phyloP scores from a whole-genome alignment of 2,113 vertebrate species.

The Noctilio leporinus region DNA sequence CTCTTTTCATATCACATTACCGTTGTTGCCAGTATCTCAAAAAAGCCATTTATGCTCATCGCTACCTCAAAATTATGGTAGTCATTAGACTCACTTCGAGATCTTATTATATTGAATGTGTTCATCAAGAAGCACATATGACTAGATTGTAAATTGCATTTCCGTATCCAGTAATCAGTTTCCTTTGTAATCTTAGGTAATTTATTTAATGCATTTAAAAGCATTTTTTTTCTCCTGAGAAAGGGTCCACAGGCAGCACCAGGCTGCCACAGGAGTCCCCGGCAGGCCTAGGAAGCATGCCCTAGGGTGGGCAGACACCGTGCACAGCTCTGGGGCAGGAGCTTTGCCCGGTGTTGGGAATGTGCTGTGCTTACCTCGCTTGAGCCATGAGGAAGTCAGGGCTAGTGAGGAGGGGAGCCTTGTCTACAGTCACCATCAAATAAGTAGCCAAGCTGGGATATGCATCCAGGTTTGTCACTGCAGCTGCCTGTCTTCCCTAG shows the following conservation, averaged over 20 bases:
- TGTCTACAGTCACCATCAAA: not conserved
- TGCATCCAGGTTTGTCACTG: not conserved
- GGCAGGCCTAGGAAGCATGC: not conserved
- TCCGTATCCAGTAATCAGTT: conserved; percentile 1
- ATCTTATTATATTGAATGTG: conserved; percentile 22
- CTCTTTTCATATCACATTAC: conserved; percentile 16
- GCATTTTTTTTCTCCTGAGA: not conserved
- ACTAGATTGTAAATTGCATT: conserved; percentile 1
- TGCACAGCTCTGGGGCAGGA: not conserved
- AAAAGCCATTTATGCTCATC: conserved; percentile 13
- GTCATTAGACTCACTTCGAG: conserved; percentile 18
- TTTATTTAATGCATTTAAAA: conserved; percentile 3
- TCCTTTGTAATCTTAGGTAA: conserved; percentile 36
- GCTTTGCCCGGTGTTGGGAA: not conserved
- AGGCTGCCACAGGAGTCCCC: not conserved
- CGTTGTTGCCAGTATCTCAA: conserved; percentile 21
- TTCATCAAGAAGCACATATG: conserved; percentile 32
- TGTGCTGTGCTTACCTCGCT: not conserved
- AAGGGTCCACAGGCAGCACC: not conserved
- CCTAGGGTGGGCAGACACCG: not conserved
- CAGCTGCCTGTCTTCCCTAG: not conserved
- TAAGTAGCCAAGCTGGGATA: not conserved
- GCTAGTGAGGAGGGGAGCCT: not conserved
- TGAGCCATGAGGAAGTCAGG: not conserved
- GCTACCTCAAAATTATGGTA: conserved; percentile 27